These are phyloP conservation scores for Myotis daubentonii DNA, from an alignment of 2,797 vertebrate species.

Conservation along the genomic window DNA sequence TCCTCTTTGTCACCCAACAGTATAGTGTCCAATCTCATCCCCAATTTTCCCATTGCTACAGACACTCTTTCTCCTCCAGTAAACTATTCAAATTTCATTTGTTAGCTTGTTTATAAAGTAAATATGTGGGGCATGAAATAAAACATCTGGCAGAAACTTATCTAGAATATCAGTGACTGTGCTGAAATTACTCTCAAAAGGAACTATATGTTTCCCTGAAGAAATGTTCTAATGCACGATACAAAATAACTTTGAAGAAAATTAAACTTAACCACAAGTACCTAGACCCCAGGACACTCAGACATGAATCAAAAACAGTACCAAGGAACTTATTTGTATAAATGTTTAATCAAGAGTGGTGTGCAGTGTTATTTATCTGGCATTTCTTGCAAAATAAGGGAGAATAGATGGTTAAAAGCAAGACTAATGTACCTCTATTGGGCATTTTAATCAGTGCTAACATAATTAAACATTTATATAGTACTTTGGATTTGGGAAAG, in stretches of 20 bases:
- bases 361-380: slow-evolving; percentile 1
- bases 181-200: slow-evolving; percentile 42
- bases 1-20: neutral
- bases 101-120: slow-evolving; percentile 1
- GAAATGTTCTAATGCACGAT: neutral
- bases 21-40: neutral
- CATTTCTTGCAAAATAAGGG: slow-evolving; percentile 41
- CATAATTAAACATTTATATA: slow-evolving; percentile 61
- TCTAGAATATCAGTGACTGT: neutral
- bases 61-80: neutral
- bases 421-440: slow-evolving; percentile 36
- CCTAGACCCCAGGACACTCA: neutral
- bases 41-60: neutral
- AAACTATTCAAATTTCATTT: neutral
- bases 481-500: slow-evolving; percentile 3
- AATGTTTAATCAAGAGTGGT: slow-evolving; percentile 60
- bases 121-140: neutral
- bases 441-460: slow-evolving; percentile 53
- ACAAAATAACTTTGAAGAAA: slow-evolving; percentile 53
- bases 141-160: slow-evolving; percentile 22
- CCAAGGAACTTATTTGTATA: slow-evolving; percentile 55
- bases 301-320: slow-evolving; percentile 40
- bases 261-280: slow-evolving; percentile 51
- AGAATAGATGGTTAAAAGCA: slow-evolving; percentile 26
- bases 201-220: neutral